A percentile compares a stretch with the other conserved stretches of the same genome.
Evolutionary conservation across 2,113 vertebrate genomes (phyloP).

Genomic region (Progne subis): DNA sequence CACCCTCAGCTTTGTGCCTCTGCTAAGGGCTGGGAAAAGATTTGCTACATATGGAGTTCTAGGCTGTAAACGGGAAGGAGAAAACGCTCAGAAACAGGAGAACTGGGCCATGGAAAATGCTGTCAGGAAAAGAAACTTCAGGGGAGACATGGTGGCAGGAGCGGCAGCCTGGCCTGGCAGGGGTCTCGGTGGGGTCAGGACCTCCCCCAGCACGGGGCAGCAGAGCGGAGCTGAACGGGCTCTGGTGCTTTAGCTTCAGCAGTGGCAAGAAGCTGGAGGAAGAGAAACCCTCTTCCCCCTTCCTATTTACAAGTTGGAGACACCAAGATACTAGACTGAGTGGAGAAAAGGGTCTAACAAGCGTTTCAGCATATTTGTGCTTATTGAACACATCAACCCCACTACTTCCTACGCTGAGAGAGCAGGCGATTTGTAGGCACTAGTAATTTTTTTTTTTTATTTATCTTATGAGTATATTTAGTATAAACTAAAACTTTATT

Average conservation of each 20-base stretch:
- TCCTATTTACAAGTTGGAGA: slow-evolving; percentile 62
- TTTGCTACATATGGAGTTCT: not conserved
- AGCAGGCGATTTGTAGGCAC: slow-evolving; percentile 80
- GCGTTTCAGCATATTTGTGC: slow-evolving; percentile 76
- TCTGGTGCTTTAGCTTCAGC: not conserved
- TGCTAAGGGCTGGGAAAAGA: not conserved
- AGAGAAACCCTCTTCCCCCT: not conserved
- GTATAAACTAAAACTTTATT: slow-evolving; percentile 62
- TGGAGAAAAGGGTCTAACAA: slow-evolving; percentile 58
- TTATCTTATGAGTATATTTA: slow-evolving; percentile 65
- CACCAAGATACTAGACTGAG: slow-evolving; percentile 35
- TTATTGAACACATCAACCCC: slow-evolving; percentile 80
- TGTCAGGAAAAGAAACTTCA: not conserved
- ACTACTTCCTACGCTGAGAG: slow-evolving; percentile 71
- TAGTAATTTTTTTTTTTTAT: slow-evolving; percentile 35
- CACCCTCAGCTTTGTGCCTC: not conserved
- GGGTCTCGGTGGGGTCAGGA: not conserved
- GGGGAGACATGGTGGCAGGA: not conserved
- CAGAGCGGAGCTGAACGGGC: not conserved
- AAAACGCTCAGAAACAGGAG: not conserved
- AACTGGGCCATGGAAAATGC: not conserved
- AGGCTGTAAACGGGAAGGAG: not conserved
- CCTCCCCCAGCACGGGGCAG: not conserved
- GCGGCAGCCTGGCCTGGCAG: not conserved
- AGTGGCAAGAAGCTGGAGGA: slow-evolving; percentile 42